phyloP scores from a whole-genome alignment of 2,113 vertebrate genomes.

The Alces alces region DNA sequence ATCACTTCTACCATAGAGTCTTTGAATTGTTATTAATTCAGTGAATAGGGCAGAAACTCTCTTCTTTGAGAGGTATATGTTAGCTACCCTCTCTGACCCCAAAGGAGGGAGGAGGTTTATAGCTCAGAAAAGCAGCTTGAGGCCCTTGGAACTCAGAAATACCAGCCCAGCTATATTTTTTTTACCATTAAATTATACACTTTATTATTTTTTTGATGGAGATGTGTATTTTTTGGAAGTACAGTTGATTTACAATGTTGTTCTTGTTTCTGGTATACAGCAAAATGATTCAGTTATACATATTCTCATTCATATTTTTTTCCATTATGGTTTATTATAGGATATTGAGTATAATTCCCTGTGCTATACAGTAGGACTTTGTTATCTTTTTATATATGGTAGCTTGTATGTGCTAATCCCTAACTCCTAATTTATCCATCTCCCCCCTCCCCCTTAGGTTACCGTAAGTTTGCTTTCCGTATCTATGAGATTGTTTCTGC shows the following conservation, averaged over 20 bases:
- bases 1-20: neutral
- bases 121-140: neutral
- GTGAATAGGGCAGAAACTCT: neutral
- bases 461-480: neutral
- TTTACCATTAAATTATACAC: neutral
- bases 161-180: neutral
- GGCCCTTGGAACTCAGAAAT: neutral
- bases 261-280: neutral
- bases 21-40: neutral
- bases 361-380: neutral
- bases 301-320: neutral
- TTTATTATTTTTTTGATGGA: neutral
- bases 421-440: neutral
- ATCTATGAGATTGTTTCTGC: neutral
- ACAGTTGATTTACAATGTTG: neutral
- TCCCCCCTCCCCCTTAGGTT: neutral
- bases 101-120: neutral
- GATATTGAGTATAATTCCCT: neutral
- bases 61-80: neutral
- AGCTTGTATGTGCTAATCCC: neutral
- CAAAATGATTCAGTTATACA: neutral
- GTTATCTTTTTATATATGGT: neutral
- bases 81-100: neutral
- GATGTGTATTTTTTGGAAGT: neutral
- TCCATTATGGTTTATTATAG: neutral